These are phyloP conservation scores for Salpingus planirostris DNA, from an alignment of 2,888 invertebrate species.

Conservation along the genomic window DNA sequence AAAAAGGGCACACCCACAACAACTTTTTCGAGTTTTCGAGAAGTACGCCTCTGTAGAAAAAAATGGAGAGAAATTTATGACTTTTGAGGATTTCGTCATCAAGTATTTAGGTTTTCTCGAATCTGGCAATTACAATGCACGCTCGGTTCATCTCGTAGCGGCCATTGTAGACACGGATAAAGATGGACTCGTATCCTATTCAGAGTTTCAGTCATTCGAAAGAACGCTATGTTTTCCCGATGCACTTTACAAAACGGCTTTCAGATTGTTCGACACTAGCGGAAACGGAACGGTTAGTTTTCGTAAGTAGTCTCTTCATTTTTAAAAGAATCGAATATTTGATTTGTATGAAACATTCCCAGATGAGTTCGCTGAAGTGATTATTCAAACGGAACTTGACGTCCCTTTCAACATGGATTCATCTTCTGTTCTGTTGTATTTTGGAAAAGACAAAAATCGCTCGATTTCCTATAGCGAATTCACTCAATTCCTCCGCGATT, in stretches of 20 bases:
- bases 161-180: slow-evolving; percentile 89
- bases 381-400: slow-evolving; percentile 86
- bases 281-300: slow-evolving; percentile 94
- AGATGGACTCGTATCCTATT: slow-evolving; percentile 89
- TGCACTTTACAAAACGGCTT: slow-evolving; percentile 95
- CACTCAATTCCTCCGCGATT: slow-evolving; percentile 97
- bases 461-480: slow-evolving; percentile 91
- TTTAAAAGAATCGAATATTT: not conserved
- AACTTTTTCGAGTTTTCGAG: slow-evolving; percentile 79
- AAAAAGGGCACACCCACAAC: slow-evolving; percentile 81
- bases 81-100: slow-evolving; percentile 86
- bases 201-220: slow-evolving; percentile 98
- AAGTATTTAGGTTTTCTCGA: slow-evolving; percentile 83
- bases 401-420: slow-evolving; percentile 95
- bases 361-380: slow-evolving; percentile 94
- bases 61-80: slow-evolving; percentile 88
- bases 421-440: slow-evolving; percentile 90
- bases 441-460: slow-evolving; percentile 88
- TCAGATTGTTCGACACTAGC: slow-evolving; percentile 95
- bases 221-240: slow-evolving; percentile 93
- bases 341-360: slow-evolving; percentile 15
- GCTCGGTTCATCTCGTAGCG: slow-evolving; percentile 83
- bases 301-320: slow-evolving; percentile 50
- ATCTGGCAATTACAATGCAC: slow-evolving; percentile 57
- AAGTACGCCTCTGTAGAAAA: slow-evolving; percentile 84